Evolutionary conservation across 2,113 vertebrate genomes (phyloP), one percentile per base, ranked within the genome.

Genomic region (Rafetus swinhoei): DNA sequence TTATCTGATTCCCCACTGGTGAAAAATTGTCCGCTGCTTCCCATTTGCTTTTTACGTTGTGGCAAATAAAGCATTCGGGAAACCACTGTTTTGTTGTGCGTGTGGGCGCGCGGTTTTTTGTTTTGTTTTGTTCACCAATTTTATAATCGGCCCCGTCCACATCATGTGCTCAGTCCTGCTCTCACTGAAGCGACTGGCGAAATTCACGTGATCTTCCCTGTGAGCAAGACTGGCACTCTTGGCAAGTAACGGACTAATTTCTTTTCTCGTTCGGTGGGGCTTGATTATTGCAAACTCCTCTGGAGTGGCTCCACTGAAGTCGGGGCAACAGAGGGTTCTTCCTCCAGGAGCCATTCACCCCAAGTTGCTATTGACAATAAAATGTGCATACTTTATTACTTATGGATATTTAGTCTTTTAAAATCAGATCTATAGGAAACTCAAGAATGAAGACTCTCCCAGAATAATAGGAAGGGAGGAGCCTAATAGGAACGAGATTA

Each of bases 401-500:
- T 14, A 82, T 82, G 45, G 92, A 85, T 85, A 88, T 84, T 57
- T 15, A n/a, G 2, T 60, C 35, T 82, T 45, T 87, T 84, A 7
- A 29, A 85, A 88, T 83, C 15, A 1, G 5, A 3, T 56, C 77
- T 35, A 57, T 82, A 96, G 81, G 65, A 85, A 93, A 39, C 87
- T 72, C 88, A 1, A 74, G 88, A 95, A 93, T 53, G 92, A 85
- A 94, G 83, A 81, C 95, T 84, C 84, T 86, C 50, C 6, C 74
- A 57, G 62, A 91, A 89, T 88, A 84, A 10, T 90, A 93, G 82
- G 95, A 94, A 96, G 86, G 60, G 95, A 82, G 12, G 90, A 95
- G 93, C 81, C 88, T 93, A 96, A 96, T 96, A 82, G 85, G 93
- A 96, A 82, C 0, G 95, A 96, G 95, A 80, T 83, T 29, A 2